Evolutionary conservation across 2,888 invertebrate genomes (phyloP), one percentile per base, ranked within the genome.

Genomic region (Emesis castigata): DNA sequence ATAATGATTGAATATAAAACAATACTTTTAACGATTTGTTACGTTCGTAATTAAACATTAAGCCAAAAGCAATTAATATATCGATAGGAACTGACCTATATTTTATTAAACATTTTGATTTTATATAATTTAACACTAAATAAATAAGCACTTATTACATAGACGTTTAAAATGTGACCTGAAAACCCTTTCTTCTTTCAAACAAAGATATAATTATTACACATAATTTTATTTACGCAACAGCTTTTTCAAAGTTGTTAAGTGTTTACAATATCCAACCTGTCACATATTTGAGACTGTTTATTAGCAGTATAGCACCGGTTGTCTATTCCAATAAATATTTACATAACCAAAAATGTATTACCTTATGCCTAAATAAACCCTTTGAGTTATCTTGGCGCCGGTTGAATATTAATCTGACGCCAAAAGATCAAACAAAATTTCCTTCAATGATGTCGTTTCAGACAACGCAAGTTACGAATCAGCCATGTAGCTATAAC

Each of bases 401-500:
- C 61, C 61, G 7, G 22, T 14, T 26, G 61, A 22, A n/a, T 26
- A n/a, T 14, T 0, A 26, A 7, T 61, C 26, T 61, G 61, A 26
- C 61, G 61, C 61, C 61, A n/a, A 26, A 22, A 61, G 61, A 61
- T 61, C 61, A 61, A 61, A 61, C 61, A 61, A 61, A 26, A 61
- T 2, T n/a, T 61, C 6, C 26, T 61, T 22, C 22, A 61, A 26
- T 58, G 58, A 58, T 61, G 61, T 20, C 58, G 14, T 48, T n/a
- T 7, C 48, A 16, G 16, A 6, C 16, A 48, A 48, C 48, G 48
- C 16, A 16, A 48, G n/a, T 16, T 5, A 16, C 16, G 7, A 48
- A 48, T 16, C 0, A 48, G 14, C 6, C 16, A 16, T 16, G 16
- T 48, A 16, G 16, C 7, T 16, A n/a, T 48, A 16, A 16, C 16